Base-by-base conservation (phyloP, 2,888 invertebrate genomes). In the Lasioglossum leucozonium region DNA sequence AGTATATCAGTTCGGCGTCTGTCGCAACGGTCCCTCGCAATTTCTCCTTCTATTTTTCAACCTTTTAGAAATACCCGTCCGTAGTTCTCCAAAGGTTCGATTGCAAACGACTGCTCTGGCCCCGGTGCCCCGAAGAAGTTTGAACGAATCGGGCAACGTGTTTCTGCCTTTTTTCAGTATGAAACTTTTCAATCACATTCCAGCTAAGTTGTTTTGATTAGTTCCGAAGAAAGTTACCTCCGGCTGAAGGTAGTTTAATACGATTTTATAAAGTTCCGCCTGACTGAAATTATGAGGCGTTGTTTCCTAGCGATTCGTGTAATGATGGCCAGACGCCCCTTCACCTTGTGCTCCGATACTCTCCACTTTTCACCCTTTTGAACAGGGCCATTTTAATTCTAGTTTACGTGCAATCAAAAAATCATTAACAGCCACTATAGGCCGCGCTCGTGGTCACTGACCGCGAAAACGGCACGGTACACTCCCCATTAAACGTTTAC, bases 191-290 rank as follows among this genome's bases (percentile, higher is more conserved):
- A 69, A 69, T 69, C 37, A 40, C 40, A 69, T 69, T 40, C 13
- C 69, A 34, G 40, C 40, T 69, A 69, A 69, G 69, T 69, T 69
- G 69, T 69, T 40, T 42, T 69, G 37, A 69, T 69, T 69, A 69
- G 40, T 69, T 69, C 69, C 69, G 69, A 69, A 69, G 69, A 69
- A 69, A 40, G 69, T 69, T 69, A 69, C n/a, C 22, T 4, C n/a
- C 5, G n/a, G n/a, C 69, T 5, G 69, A n/a, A n/a, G n/a, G 11
- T 40, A 40, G 22, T 69, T 40, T 69, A 69, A 69, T 69, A n/a
- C 5, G n/a, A 40, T 69, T 37, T 69, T 22, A n/a, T 40, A 40
- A 69, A 40, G 40, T 40, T 69, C 40, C 40, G n/a, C 37, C 4
- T 13, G 40, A 69, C 40, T n/a, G 11, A 69, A 40, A 40, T 40